Conservation (phyloP, 2,797 vertebrate species). For the Myiotriccus ornatus region DNA sequence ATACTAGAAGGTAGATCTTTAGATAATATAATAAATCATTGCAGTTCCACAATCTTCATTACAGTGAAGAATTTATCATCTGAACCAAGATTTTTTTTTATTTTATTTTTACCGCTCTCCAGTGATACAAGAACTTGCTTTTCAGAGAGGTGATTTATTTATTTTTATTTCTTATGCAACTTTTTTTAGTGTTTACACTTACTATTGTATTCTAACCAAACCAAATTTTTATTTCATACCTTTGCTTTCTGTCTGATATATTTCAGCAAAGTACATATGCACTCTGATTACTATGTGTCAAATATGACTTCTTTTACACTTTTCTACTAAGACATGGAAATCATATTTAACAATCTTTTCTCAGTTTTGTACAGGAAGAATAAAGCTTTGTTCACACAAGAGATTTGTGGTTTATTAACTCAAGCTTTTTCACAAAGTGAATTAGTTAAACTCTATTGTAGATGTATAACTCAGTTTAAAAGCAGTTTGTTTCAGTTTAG, state of each 20-base stretch:
- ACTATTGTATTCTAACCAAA: neutral
- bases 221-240: neutral
- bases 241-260: neutral
- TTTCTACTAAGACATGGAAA: neutral
- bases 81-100: neutral
- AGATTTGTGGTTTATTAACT: neutral
- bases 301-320: neutral
- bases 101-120: neutral
- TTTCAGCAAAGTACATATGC: neutral
- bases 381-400: neutral
- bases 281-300: neutral
- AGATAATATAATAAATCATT: neutral
- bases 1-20: neutral
- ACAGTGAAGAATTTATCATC: neutral
- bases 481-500: constrained; percentile 13
- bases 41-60: neutral
- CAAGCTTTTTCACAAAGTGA: neutral
- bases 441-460: neutral
- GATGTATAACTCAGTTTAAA: constrained; percentile 12
- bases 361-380: neutral
- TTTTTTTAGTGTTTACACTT: neutral
- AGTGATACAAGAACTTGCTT: neutral
- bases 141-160: neutral
- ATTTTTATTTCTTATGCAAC: neutral
- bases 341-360: neutral